Percentiles rank a stretch among this genome's conserved stretches.
phyloP scores from a whole-genome alignment of 2,797 vertebrate species.

The Anolis apletophallus region DNA sequence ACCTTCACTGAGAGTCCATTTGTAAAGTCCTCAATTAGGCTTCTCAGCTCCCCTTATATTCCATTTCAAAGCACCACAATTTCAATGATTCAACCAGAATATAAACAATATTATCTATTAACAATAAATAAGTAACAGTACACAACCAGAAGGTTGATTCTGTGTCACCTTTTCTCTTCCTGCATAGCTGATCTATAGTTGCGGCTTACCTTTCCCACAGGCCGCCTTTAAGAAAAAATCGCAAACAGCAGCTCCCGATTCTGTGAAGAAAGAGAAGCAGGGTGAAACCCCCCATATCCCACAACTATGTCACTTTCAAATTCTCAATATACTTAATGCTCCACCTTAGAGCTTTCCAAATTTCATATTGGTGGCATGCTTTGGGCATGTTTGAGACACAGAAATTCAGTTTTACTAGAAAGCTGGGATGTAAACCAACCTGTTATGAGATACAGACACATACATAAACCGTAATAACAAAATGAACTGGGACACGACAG shows the following conservation, averaged over 20 bases:
- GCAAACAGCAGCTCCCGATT: slow-evolving; percentile 96
- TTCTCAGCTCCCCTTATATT: background rate
- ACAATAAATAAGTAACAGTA: background rate
- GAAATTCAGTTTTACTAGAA: no score
- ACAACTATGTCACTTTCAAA: background rate
- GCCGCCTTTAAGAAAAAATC: slow-evolving; percentile 97
- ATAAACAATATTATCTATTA: background rate
- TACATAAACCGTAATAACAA: no score
- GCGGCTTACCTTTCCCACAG: slow-evolving; percentile 91
- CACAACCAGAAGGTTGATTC: background rate
- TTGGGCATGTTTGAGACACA: no score
- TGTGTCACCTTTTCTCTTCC: background rate
- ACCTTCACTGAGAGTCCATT: background rate
- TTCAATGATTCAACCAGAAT: background rate
- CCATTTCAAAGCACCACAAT: background rate
- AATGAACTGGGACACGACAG: no score
- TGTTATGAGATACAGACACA: no score
- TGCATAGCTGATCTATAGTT: accelerated
- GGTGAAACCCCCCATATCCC: accelerated
- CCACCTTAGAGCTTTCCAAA: no score
- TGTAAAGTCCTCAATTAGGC: no score
- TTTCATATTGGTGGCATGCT: no score
- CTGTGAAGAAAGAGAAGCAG: slow-evolving; percentile 73
- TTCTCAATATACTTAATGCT: no score
- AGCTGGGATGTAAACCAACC: no score